Conservation (phyloP, 2,888 invertebrate species). For the Allacma fusca region DNA sequence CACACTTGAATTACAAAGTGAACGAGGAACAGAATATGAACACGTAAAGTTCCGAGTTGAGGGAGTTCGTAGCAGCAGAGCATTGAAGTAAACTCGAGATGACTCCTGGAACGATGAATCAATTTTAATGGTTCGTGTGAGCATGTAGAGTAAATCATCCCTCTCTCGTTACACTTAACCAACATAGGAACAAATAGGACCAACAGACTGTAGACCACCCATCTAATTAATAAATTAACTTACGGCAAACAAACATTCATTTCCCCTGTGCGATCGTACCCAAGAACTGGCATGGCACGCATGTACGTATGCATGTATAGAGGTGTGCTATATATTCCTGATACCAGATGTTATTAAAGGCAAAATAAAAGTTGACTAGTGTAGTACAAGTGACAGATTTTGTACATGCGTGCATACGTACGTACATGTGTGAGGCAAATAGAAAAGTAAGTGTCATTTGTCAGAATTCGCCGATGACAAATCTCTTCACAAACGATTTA, state of each 20-base stretch:
- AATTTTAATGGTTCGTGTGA: slow-evolving; percentile 47
- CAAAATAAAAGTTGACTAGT: too few relatives aligned
- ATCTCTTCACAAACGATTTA: slow-evolving; percentile 31
- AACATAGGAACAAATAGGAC: slow-evolving; percentile 31
- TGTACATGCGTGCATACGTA: background rate
- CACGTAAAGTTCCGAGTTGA: background rate
- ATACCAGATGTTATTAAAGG: too few relatives aligned
- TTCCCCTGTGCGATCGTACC: background rate
- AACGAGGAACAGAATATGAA: background rate
- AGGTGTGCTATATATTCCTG: too few relatives aligned
- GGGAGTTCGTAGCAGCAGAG: too few relatives aligned
- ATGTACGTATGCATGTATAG: background rate
- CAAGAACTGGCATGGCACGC: background rate
- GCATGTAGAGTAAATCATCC: slow-evolving; percentile 42
- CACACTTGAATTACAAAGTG: background rate
- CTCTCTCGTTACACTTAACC: slow-evolving; percentile 40
- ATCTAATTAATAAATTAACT: slow-evolving; percentile 46
- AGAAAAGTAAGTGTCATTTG: background rate
- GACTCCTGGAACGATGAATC: slow-evolving; percentile 42
- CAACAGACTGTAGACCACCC: slow-evolving; percentile 40
- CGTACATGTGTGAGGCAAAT: background rate
- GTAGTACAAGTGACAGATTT: background rate
- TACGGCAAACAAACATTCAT: slow-evolving; percentile 27
- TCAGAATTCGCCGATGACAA: slow-evolving; percentile 10
- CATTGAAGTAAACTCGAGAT: slow-evolving; percentile 22